A percentile compares a stretch with the other conserved stretches of the same genome.
Evolutionary conservation across 2,888 invertebrate species (phyloP).

Genomic region (Oxystoma pomonae): DNA sequence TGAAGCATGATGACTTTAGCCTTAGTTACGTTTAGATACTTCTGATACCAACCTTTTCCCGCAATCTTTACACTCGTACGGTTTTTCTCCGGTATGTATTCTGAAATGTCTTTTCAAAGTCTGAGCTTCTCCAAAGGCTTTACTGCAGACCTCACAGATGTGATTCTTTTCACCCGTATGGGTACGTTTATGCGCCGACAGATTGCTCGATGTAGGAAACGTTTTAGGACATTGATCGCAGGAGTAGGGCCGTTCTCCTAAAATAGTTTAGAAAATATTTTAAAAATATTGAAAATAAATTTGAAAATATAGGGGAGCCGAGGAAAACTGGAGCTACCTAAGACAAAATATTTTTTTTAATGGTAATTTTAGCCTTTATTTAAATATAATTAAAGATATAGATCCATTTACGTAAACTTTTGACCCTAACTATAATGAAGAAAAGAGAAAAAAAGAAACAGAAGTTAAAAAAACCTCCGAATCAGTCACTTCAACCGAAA

Average conservation of each 20-base stretch:
- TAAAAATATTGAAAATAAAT: background rate
- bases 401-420: no score
- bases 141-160: constrained; percentile 40
- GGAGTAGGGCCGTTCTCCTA: constrained; percentile 42
- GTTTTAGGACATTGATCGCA: constrained; percentile 42
- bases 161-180: constrained; percentile 41
- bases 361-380: no score
- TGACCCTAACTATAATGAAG: no score
- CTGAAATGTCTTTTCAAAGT: constrained; percentile 42
- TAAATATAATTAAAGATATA: no score
- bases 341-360: no score
- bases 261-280: constrained; percentile 16
- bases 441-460: no score
- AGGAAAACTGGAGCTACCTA: no score
- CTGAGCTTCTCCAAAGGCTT: constrained; percentile 41
- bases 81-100: constrained; percentile 44
- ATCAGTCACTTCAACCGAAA: no score
- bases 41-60: constrained; percentile 41
- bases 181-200: constrained; percentile 41
- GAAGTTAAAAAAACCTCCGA: no score
- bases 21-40: no score
- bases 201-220: constrained; percentile 43
- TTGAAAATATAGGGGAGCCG: background rate
- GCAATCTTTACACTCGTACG: constrained; percentile 41
- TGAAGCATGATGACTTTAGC: no score